phyloP scores from a whole-genome alignment of 2,888 invertebrate genomes.

The Lathronympha strigana region DNA sequence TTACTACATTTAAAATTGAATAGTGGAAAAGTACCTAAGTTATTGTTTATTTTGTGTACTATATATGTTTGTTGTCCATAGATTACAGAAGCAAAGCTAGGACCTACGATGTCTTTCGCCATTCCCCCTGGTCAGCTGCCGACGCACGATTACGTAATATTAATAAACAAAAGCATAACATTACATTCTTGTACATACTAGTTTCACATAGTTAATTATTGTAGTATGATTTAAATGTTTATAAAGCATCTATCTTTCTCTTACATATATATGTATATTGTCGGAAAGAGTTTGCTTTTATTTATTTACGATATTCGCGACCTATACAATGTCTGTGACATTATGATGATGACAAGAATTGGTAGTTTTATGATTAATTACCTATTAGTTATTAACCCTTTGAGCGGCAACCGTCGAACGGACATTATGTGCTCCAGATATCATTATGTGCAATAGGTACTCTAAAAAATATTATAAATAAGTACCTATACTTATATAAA shows the following conservation, averaged over 20 bases:
- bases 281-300: not conserved
- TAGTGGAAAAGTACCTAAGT: not conserved
- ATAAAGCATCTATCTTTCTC: not conserved
- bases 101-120: conserved; percentile 65
- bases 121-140: conserved; percentile 61
- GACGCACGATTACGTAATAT: conserved; percentile 69
- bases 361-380: conserved; percentile 11
- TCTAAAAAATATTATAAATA: too few relatives aligned
- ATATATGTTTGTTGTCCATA: conserved; percentile 69
- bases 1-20: not conserved
- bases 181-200: conserved; percentile 34
- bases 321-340: conserved; percentile 29
- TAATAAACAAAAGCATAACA: conserved; percentile 33
- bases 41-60: conserved; percentile 35
- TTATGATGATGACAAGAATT: conserved; percentile 31
- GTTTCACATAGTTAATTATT: conserved; percentile 26
- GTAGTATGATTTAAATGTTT: not conserved
- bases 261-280: not conserved
- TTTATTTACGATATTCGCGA: not conserved
- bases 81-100: conserved; percentile 65
- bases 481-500: too few relatives aligned
- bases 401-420: not conserved
- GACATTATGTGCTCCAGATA: not conserved
- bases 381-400: not conserved
- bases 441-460: too few relatives aligned